Conservation (phyloP, 2,888 invertebrate species). For the Aquatica leii region DNA sequence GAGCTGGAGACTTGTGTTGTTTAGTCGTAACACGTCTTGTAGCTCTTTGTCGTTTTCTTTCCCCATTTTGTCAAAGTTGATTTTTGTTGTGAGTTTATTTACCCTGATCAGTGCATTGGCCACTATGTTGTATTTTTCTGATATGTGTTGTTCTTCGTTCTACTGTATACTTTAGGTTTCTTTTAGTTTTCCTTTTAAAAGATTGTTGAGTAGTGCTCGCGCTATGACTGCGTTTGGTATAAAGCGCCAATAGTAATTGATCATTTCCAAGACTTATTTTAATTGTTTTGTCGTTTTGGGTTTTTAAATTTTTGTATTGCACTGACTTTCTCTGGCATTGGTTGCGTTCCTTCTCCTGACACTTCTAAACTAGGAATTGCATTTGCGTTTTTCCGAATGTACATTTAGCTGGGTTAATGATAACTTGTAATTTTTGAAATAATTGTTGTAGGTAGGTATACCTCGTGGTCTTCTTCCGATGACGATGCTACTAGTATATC, state of each 20-base stretch:
- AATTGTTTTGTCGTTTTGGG: conserved; percentile 47
- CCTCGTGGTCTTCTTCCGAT: too few relatives aligned
- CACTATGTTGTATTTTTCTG: conserved; percentile 22
- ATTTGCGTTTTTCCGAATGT: too few relatives aligned
- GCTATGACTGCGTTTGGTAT: conserved; percentile 47
- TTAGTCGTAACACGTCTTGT: conserved; percentile 38
- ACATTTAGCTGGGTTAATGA: too few relatives aligned
- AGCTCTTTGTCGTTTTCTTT: conserved; percentile 50
- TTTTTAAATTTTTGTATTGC: conserved; percentile 44
- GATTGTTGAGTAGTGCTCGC: conserved; percentile 51
- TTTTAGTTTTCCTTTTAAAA: conserved; percentile 42
- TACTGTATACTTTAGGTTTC: conserved; percentile 35
- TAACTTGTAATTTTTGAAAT: too few relatives aligned
- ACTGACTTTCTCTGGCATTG: too few relatives aligned
- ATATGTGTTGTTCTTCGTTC: conserved; percentile 25
- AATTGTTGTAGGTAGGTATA: too few relatives aligned
- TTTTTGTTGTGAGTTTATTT: conserved; percentile 47
- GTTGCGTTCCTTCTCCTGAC: too few relatives aligned
- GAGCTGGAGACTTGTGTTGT: conserved; percentile 5
- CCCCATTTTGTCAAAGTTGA: conserved; percentile 46
- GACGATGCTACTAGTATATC: too few relatives aligned
- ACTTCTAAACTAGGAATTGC: too few relatives aligned
- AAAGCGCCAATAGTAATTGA: conserved; percentile 54
- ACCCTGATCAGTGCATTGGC: conserved; percentile 46
- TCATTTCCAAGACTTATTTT: conserved; percentile 51